Evolutionary conservation across 2,888 invertebrate species (phyloP), one percentile per base, ranked within the genome.

Genomic region (Folsomia candida): DNA sequence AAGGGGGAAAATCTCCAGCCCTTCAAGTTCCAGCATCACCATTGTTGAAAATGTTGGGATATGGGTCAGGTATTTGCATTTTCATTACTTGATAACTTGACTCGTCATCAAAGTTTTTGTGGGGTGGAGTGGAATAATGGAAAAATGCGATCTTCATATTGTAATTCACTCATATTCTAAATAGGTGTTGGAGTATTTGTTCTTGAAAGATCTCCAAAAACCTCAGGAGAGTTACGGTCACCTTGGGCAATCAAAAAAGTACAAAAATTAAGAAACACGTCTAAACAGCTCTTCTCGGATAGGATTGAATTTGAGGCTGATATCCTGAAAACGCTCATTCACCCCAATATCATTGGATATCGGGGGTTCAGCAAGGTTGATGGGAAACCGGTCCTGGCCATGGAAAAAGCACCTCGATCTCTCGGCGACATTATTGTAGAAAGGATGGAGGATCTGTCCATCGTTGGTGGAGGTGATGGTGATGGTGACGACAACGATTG

Each of bases 221-320:
- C 86, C 1, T 89, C 90, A 4, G 86, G 87, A 78, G 83, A 75
- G 58, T 74, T 86, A 0, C 86, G 88, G n/a, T 93, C 93, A 0
- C 93, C 93, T 0, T 93, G 93, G 93, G 93, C 93, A 0, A 85
- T 93, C 0, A 93, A 94, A 81, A 89, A 91, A 83, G 81, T 92
- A 2, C 76, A 76, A 29, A 78, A 76, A 54, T 37, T 77, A 11
- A 65, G 70, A 37, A 66, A 64, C 4, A 51, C 61, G 25, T 25
- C 24, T 20, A 63, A 61, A 51, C 60, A 51, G 47, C 20, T 72
- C n/a, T 76, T 70, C 51, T 25, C 59, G 3, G 69, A 71, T 22
- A 62, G 75, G 62, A 64, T 75, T n/a, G 84, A 87, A 73, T 84
- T 85, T 0, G 93, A 94, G 83, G 93, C 91, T 0, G 86, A 88